These are phyloP conservation scores for Prunella strophiata DNA, from an alignment of 2,797 vertebrate genomes.

Conservation along the genomic window DNA sequence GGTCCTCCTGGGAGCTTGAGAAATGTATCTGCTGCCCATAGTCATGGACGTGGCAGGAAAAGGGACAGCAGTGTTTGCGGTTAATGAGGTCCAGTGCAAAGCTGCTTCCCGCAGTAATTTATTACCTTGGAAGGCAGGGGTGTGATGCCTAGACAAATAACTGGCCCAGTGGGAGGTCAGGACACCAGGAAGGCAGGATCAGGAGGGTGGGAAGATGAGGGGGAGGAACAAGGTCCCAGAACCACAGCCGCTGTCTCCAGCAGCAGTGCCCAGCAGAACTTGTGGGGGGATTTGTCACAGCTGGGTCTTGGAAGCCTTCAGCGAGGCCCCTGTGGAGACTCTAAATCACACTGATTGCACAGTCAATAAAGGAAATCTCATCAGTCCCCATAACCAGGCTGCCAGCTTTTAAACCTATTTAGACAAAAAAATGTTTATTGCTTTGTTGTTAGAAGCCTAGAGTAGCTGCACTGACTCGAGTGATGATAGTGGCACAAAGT, in stretches of 20 bases:
- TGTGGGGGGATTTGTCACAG: not conserved
- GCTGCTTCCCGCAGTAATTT: not conserved
- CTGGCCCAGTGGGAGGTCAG: not conserved
- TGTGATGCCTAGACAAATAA: slow-evolving; percentile 44
- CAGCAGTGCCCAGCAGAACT: not conserved
- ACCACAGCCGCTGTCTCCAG: not conserved
- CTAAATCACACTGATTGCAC: slow-evolving; percentile 22
- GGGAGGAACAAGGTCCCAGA: not conserved
- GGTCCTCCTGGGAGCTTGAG: not conserved
- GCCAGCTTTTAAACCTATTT: slow-evolving; percentile 19
- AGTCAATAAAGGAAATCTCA: not conserved
- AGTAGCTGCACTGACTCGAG: not conserved
- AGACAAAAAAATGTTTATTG: not conserved
- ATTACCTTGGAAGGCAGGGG: slow-evolving; percentile 3
- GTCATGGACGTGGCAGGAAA: not conserved
- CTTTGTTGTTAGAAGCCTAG: not conserved
- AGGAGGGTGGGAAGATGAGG: not conserved
- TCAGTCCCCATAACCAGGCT: not conserved
- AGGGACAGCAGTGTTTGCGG: fast-evolving
- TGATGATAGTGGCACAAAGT: not conserved
- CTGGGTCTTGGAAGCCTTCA: not conserved
- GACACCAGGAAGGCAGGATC: not conserved
- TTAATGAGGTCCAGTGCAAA: slow-evolving; percentile 29
- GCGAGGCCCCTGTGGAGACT: not conserved
- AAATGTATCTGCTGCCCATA: not conserved